Conservation (phyloP, 1,140 invertebrate species). For the Rhopalosiphum maidis region DNA sequence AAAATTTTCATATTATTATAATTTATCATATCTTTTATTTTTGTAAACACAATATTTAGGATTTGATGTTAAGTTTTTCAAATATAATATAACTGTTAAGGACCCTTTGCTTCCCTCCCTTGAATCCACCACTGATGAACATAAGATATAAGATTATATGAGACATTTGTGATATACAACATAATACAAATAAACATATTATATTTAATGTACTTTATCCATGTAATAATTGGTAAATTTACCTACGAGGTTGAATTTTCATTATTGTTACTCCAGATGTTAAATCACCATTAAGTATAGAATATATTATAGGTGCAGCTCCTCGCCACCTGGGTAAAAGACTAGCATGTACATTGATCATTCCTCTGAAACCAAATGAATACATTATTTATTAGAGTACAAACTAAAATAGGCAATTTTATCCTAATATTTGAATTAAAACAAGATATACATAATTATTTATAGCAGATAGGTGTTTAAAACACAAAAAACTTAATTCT, state of each 20-base stretch:
- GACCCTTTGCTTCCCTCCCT: too few relatives aligned
- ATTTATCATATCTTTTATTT: too few relatives aligned
- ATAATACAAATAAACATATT: neutral
- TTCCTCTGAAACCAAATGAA: slow-evolving; percentile 73
- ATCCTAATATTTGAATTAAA: neutral
- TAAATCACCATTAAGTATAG: slow-evolving; percentile 83
- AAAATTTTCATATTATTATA: too few relatives aligned
- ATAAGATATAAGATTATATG: too few relatives aligned
- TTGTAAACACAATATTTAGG: too few relatives aligned
- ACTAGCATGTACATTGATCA: slow-evolving; percentile 91
- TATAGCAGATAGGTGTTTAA: neutral
- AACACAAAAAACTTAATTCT: neutral
- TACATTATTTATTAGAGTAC: slow-evolving; percentile 56
- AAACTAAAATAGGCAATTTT: too few relatives aligned
- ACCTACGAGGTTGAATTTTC: slow-evolving; percentile 83
- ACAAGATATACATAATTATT: neutral
- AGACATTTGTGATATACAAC: neutral
- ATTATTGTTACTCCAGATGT: slow-evolving; percentile 88
- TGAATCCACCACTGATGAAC: too few relatives aligned
- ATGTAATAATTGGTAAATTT: slow-evolving; percentile 59
- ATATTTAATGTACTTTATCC: neutral
- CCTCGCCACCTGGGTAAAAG: slow-evolving; percentile 92
- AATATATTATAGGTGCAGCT: slow-evolving; percentile 83
- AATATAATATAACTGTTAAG: too few relatives aligned
- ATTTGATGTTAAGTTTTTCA: too few relatives aligned